Base-by-base conservation (phyloP, 2,797 vertebrate species). In the Apogon hyalosoma region DNA sequence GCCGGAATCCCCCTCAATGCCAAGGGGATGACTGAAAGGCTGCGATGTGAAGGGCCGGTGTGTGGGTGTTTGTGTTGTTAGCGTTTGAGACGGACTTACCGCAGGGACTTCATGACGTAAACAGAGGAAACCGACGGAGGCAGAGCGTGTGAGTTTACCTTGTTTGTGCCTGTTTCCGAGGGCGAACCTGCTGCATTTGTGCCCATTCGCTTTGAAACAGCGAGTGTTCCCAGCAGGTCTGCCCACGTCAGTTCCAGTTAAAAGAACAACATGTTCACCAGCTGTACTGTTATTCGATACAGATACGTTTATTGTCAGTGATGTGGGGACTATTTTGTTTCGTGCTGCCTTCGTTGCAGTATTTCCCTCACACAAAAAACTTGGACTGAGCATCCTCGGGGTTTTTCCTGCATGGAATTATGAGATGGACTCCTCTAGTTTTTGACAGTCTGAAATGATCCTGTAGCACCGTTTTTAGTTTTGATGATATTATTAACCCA, bases 11-110 rank as follows among this genome's bases (percentile, higher is more conserved):
- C 75, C 69, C 73, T 51, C 64, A 67, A 48, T 83, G 81, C 84
- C 85, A 86, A 69, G 21, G 54, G 65, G 66, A 82, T 87, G 85
- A 87, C 85, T 80, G 79, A 57, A 75, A 66, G 65, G 55, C 36
- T 51, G 28, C 58, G 50, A 60, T 63, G 31, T 57, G 47, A 39
- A 58, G 52, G 15, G 7, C 48, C 42, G 4, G 49, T 39, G 16
- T 66, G 53, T 63, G 40, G 43, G 64, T 48, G 42, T 38, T 50
- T 55, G 65, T 53, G 51, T 54, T 54, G 48, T 67, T 51, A 56
- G 67, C 36, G 61, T 56, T 13, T 18, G 11, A 16, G 59, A 6
- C 60, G 42, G 51, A 77, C 76, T 69, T 39, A 56, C 73, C 13
- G 15, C 43, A 74, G 79, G 46, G 73, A 48, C 64, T 69, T n/a